Evolutionary conservation across 1,140 invertebrate genomes (phyloP).

Genomic region (Halictus rubicundus): DNA sequence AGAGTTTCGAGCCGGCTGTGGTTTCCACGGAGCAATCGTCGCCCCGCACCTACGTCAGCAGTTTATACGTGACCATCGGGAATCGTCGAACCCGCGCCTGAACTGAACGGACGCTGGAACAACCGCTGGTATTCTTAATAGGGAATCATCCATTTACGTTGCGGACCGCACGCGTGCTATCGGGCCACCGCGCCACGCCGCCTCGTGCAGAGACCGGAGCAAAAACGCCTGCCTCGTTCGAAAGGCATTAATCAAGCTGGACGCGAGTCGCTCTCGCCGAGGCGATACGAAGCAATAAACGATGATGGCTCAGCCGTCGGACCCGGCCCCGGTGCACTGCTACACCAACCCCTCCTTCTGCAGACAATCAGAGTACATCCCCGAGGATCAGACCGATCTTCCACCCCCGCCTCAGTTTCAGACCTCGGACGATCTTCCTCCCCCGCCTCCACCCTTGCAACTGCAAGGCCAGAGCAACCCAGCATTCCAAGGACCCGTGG

Average conservation of each 20-base stretch:
- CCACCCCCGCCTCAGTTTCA: constrained; percentile 74
- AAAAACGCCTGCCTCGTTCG: not conserved
- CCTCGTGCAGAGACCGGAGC: not conserved
- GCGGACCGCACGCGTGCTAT: constrained; percentile 2
- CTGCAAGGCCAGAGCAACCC: constrained; percentile 73
- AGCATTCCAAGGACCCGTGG: constrained; percentile 65
- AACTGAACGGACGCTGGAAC: not conserved
- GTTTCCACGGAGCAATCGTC: constrained; percentile 72
- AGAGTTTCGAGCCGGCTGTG: constrained; percentile 17
- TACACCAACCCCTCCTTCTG: constrained; percentile 90
- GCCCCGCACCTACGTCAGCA: constrained; percentile 68
- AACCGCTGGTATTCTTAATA: constrained; percentile 3
- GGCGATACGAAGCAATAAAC: constrained; percentile 2
- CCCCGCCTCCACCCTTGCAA: constrained; percentile 70
- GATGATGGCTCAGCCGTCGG: constrained; percentile 57
- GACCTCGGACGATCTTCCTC: constrained; percentile 71
- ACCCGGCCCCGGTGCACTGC: constrained; percentile 77
- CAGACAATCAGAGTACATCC: constrained; percentile 85
- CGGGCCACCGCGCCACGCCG: not conserved
- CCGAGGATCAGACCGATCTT: constrained; percentile 61
- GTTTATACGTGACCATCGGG: constrained; percentile 67
- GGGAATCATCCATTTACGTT: constrained; percentile 25
- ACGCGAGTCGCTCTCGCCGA: not conserved
- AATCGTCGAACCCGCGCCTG: constrained; percentile 33
- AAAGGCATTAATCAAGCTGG: not conserved